phyloP scores from a whole-genome alignment of 2,888 invertebrate genomes.

The Beris morrisii region DNA sequence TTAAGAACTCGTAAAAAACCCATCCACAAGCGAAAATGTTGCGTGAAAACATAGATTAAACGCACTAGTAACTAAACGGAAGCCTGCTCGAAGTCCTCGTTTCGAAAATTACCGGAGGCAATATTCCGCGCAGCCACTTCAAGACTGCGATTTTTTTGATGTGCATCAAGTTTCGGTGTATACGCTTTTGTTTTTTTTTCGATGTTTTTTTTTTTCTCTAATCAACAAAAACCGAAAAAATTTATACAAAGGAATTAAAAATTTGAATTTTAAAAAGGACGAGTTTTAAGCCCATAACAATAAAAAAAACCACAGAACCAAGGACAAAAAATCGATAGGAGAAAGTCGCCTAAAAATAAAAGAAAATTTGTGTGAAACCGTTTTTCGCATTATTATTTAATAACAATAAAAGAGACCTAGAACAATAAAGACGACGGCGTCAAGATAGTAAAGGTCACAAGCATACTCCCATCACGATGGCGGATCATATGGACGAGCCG shows the following conservation, averaged over 20 bases:
- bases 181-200: not conserved
- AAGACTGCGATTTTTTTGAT: slow-evolving; percentile 5
- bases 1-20: slow-evolving; percentile 21
- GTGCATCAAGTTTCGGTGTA: slow-evolving; percentile 17
- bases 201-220: no score
- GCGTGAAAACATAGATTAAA: not conserved
- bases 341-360: not conserved
- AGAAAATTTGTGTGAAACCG: slow-evolving; percentile 18
- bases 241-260: no score
- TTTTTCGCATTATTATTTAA: not conserved
- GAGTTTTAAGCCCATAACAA: no score
- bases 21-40: not conserved
- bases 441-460: slow-evolving; percentile 11
- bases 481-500: slow-evolving; percentile 95
- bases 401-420: slow-evolving; percentile 6
- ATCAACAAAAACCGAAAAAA: no score
- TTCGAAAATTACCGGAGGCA: no score
- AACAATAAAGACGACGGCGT: slow-evolving; percentile 4
- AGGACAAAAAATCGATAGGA: not conserved
- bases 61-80: no score
- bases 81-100: no score
- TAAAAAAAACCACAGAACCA: no score
- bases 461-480: slow-evolving; percentile 64
- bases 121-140: not conserved
- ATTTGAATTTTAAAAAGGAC: no score